Percentiles rank a stretch among this genome's conserved stretches.
Evolutionary conservation across 1,140 invertebrate species (phyloP).

Genomic region (Bicyclus anynana): DNA sequence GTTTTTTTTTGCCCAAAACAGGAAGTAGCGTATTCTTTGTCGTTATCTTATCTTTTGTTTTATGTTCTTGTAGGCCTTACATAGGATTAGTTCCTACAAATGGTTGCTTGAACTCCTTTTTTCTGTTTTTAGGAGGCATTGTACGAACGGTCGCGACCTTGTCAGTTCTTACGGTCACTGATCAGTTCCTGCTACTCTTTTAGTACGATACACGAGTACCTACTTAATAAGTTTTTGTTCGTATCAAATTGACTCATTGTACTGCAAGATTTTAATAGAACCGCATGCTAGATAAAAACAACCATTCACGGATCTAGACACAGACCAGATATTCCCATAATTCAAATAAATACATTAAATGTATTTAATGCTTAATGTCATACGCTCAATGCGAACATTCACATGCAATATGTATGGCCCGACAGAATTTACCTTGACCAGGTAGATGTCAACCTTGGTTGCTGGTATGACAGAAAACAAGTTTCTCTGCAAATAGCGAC

Average conservation of each 20-base stretch:
- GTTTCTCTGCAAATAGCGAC: slow-evolving; percentile 32
- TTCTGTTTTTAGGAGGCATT: slow-evolving; percentile 48
- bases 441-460: slow-evolving; percentile 55
- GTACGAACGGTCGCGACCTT: slow-evolving; percentile 60
- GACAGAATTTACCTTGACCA: slow-evolving; percentile 63
- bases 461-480: slow-evolving; percentile 49
- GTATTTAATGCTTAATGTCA: background rate
- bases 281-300: slow-evolving; percentile 35
- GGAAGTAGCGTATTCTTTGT: too few relatives aligned
- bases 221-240: slow-evolving; percentile 22
- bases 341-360: background rate
- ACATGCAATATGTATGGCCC: slow-evolving; percentile 31
- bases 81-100: background rate
- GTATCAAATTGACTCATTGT: slow-evolving; percentile 43
- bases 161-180: slow-evolving; percentile 50
- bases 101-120: background rate
- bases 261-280: slow-evolving; percentile 52
- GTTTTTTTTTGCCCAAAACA: too few relatives aligned
- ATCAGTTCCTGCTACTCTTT: slow-evolving; percentile 39
- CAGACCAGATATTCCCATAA: background rate
- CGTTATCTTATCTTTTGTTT: too few relatives aligned
- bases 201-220: too few relatives aligned
- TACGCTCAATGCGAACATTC: slow-evolving; percentile 31
- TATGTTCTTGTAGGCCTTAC: too few relatives aligned
- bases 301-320: background rate